Evolutionary conservation across 2,888 invertebrate genomes (phyloP), one percentile per base, ranked within the genome.

Genomic region (Aphelenchoides bicaudatus): DNA sequence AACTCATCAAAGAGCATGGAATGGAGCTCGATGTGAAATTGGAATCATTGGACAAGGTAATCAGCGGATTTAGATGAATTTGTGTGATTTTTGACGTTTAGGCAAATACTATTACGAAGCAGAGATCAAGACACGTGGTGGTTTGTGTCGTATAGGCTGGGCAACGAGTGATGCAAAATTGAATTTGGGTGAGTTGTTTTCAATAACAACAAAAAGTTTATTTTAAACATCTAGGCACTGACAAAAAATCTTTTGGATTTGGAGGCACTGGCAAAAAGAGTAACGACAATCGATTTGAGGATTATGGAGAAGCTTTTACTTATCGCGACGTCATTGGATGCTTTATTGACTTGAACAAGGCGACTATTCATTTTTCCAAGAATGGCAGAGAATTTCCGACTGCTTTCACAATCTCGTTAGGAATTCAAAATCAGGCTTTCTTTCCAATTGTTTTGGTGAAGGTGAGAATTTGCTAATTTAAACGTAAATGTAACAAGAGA

Each of bases 261-360:
- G 98, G 98, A 63, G 98, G 96, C 13, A 99, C 98, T 0, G 98
- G 96, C 4, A 98, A 96, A 80, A 98, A 96, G 79, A 94, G 94
- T 0, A 88, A 89, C 81, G 86, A 87, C 48, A 88, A 87, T 71
- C 88, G 92, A 78, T 98, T 98, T 84, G 90, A 92, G 80, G 87
- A 87, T 76, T 99, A 96, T 83, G 98, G 98, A 10, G 87, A 88
- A 46, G 60, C 67, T 4, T 75, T 79, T 62, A 71, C 71, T 1
- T 55, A 59, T 6, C 62, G 66, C 38, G 96, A 98, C 83, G 88
- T 89, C 0, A 88, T 98, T 72, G 93, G 86, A n/a, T 93, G 92
- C 75, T 84, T 87, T 62, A 75, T 99, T n/a, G 89, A 98, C 80
- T 82, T 94, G 57, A 88, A 88, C 68, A 85, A 82, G 61, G 86